These are phyloP conservation scores for Hipparchia semele DNA, from an alignment of 2,888 invertebrate genomes.

Conservation along the genomic window DNA sequence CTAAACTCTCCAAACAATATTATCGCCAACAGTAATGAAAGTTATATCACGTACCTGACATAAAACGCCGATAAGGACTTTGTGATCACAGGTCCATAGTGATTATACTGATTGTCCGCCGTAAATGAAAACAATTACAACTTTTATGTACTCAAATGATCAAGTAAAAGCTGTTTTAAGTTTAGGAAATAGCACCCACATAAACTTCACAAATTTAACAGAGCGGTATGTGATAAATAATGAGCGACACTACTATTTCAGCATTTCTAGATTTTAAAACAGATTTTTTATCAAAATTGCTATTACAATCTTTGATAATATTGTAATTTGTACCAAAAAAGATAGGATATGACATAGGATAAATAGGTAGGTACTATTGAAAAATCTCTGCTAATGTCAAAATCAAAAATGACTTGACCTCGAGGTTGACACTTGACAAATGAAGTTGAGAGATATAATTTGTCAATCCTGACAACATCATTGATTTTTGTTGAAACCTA, in stretches of 20 bases:
- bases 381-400: neutral
- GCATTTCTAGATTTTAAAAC: conserved; percentile 3
- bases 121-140: conserved; percentile 23
- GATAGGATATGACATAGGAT: neutral
- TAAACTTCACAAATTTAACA: conserved; percentile 17
- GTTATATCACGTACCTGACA: conserved; percentile 48
- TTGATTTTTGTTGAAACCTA: too few species aligned
- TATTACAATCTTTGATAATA: neutral
- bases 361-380: neutral
- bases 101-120: conserved; percentile 24
- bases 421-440: too few species aligned
- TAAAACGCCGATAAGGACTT: conserved; percentile 49
- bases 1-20: neutral
- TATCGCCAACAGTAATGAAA: neutral
- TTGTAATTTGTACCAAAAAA: neutral
- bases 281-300: neutral
- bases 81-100: conserved; percentile 32
- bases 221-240: conserved; percentile 6
- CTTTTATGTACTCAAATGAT: conserved; percentile 18
- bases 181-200: conserved; percentile 27
- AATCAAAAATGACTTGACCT: neutral
- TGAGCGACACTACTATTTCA: neutral
- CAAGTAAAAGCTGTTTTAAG: conserved; percentile 28
- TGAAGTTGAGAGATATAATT: too few species aligned
- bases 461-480: too few species aligned